A percentile compares a stretch with the other conserved stretches of the same genome.
Conservation (phyloP, 2,797 vertebrate species). For the Anabas testudineus region DNA sequence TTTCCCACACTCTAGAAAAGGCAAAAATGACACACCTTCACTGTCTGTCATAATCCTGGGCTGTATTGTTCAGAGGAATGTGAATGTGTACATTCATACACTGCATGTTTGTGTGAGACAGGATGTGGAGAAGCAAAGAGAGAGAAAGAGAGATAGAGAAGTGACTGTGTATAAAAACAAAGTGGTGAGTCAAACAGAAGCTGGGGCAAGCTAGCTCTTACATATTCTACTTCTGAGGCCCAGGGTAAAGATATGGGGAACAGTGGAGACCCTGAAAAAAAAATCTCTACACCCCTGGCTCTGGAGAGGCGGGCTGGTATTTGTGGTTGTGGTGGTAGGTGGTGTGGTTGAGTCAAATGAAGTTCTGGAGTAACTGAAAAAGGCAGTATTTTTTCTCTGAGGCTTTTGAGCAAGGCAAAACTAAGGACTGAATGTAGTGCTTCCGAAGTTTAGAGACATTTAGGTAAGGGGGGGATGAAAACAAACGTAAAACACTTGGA, state of each 20-base stretch:
- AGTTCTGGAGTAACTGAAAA: constrained; percentile 70
- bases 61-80: constrained; percentile 33
- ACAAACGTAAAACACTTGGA: constrained; percentile 27
- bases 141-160: neutral
- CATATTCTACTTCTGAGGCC: constrained; percentile 6
- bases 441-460: constrained; percentile 64
- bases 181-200: constrained; percentile 33
- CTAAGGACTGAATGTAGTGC: constrained; percentile 59
- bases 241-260: constrained; percentile 29
- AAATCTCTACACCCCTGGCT: constrained; percentile 33
- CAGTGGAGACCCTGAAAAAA: constrained; percentile 27
- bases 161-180: constrained; percentile 35
- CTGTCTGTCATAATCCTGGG: constrained; percentile 37
- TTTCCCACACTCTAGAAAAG: constrained; percentile 51
- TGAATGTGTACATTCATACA: constrained; percentile 21
- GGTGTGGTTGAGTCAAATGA: constrained; percentile 62
- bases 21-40: constrained; percentile 47
- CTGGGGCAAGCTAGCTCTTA: constrained; percentile 11
- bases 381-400: constrained; percentile 56
- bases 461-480: constrained; percentile 57
- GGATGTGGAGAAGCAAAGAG: neutral
- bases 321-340: neutral
- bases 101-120: constrained; percentile 12
- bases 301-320: constrained; percentile 9
- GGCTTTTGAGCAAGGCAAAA: constrained; percentile 68